These are phyloP conservation scores for Heterotis niloticus DNA, from an alignment of 2,113 vertebrate species.

Conservation along the genomic window DNA sequence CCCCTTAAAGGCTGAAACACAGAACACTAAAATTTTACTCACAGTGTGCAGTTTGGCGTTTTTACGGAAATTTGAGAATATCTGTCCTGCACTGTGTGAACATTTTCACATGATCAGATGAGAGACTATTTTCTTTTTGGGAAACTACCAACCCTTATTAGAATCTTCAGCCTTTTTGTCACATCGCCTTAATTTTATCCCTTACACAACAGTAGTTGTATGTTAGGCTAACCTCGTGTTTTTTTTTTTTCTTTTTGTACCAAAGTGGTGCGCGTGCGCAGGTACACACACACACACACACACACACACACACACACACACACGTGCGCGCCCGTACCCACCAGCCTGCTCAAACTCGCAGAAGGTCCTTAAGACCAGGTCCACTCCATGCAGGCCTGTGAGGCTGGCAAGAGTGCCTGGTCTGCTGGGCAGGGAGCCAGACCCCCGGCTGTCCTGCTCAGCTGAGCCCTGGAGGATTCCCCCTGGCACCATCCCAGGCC, in stretches of 20 bases:
- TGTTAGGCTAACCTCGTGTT: no score
- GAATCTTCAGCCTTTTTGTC: no score
- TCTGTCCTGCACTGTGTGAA: background rate
- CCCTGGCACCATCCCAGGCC: background rate
- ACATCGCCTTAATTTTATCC: no score
- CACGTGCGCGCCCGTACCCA: no score
- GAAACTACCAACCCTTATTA: no score
- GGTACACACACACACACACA: no score
- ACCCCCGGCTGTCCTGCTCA: background rate
- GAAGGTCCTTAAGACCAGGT: no score
- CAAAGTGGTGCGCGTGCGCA: no score
- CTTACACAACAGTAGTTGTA: no score
- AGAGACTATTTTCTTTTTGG: background rate
- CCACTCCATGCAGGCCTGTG: background rate
- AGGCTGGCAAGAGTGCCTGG: background rate
- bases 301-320: no score
- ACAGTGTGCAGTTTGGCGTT: background rate
- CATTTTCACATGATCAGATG: background rate
- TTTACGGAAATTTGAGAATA: background rate
- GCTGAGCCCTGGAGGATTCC: background rate
- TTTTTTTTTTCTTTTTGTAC: no score
- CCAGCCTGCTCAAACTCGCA: no score
- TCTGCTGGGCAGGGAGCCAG: background rate
- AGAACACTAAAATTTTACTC: constrained; percentile 9
- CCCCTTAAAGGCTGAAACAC: constrained; percentile 1